These are phyloP conservation scores for Planococcus citri DNA, from an alignment of 1,140 invertebrate genomes.

Conservation along the genomic window DNA sequence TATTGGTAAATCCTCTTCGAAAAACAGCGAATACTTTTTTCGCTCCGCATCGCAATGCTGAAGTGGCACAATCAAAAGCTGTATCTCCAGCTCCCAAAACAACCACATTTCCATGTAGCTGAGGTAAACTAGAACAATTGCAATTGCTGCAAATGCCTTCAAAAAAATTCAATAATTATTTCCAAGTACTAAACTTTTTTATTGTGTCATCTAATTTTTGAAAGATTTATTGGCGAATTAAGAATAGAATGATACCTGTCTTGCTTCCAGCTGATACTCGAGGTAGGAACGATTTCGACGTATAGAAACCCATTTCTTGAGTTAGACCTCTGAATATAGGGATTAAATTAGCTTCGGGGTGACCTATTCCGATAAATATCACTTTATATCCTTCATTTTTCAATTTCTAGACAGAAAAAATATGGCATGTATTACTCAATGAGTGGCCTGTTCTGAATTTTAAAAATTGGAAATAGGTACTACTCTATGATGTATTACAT, in stretches of 20 bases:
- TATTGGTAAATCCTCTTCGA: constrained; percentile 79
- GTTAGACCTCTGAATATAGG: constrained; percentile 70
- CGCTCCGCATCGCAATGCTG: constrained; percentile 88
- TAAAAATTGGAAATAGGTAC: too few relatives aligned
- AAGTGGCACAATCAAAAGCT: constrained; percentile 97
- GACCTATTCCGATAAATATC: constrained; percentile 86
- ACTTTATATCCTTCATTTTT: constrained; percentile 56
- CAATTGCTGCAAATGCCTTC: not conserved
- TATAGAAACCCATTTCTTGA: constrained; percentile 77
- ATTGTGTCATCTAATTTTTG: too few relatives aligned
- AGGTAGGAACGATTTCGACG: constrained; percentile 89
- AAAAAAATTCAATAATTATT: not conserved
- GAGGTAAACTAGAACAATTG: constrained; percentile 62
- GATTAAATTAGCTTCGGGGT: constrained; percentile 75
- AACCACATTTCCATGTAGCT: constrained; percentile 66
- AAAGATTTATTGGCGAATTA: too few relatives aligned
- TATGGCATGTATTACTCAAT: too few relatives aligned
- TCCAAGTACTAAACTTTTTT: too few relatives aligned
- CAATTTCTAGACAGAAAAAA: constrained; percentile 42
- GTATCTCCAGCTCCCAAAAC: constrained; percentile 95
- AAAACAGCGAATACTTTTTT: constrained; percentile 85
- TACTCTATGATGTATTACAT: too few relatives aligned
- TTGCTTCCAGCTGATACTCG: constrained; percentile 78
- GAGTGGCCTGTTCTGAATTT: too few relatives aligned
- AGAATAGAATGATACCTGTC: too few relatives aligned